Base-by-base conservation (phyloP, 2,888 invertebrate species). In the Drosophila tripunctata region DNA sequence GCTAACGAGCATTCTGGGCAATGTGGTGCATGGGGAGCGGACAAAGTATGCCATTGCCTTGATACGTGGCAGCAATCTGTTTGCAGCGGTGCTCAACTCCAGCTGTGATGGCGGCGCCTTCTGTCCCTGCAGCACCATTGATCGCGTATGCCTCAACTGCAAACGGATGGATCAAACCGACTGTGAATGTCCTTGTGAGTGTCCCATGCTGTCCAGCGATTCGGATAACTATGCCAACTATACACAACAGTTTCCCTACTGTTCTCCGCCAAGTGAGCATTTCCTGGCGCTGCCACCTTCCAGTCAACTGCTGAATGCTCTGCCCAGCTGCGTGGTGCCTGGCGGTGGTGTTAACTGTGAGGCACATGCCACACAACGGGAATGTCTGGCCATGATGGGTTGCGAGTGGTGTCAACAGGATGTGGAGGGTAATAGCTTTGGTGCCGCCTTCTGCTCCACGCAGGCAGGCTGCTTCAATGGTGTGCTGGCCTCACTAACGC, bases 121-220 rank as follows among this genome's bases (percentile, higher is more conserved):
- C 91, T 98, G 98, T 88, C 98, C 98, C 0, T 98, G 98, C 90
- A 97, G 96, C 88, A 96, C 96, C 91, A 95, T 95, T 72, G 96
- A 97, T 90, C 94, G 97, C 2, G 93, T 96, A 2, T 98, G 98
- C 89, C 93, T 98, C 21, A 98, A 98, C 90, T 98, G 98, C 90
- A 95, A 97, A 89, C 94, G 97, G 45, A 97, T 98, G 96, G 98
- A 98, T 89, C 97, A 97, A 91, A 96, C 95, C 2, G 97, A 98
- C 89, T 98, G 98, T 83, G 98, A 98, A 90, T 98, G 98, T 88
- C 98, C 98, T 0, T 98, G 98, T 90, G 97, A 98, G 90, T 98
- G 98, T 88, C 95, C 93, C 65, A 92, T 94, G 87, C 76, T 89
- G 14, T 66, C 90, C 0, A 54, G 7, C 27, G 67, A 68, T 4